Evolutionary conservation across 2,888 invertebrate genomes (phyloP).

Genomic region (Empis stercorea): DNA sequence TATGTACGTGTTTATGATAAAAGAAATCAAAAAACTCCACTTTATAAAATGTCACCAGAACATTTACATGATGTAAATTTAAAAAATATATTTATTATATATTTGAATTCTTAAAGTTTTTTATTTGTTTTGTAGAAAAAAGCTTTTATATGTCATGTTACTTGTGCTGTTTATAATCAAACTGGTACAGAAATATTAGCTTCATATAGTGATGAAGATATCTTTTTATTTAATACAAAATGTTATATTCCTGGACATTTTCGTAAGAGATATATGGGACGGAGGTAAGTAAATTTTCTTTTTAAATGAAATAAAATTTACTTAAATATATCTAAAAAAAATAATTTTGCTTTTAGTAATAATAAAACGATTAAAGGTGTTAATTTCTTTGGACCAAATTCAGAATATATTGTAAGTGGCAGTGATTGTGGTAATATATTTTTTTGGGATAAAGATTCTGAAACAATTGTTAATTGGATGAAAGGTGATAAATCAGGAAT

Average conservation of each 20-base stretch:
- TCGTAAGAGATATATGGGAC: constrained; percentile 48
- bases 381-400: constrained; percentile 82
- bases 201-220: constrained; percentile 88
- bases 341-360: constrained; percentile 36
- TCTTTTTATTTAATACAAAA: constrained; percentile 71
- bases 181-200: constrained; percentile 83
- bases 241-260: constrained; percentile 37
- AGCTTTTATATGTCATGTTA: constrained; percentile 48
- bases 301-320: background rate
- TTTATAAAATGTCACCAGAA: constrained; percentile 51
- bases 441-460: constrained; percentile 82
- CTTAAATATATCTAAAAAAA: background rate
- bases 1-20: constrained; percentile 65
- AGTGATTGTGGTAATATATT: constrained; percentile 82
- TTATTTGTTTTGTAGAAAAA: constrained; percentile 17
- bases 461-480: constrained; percentile 81
- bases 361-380: constrained; percentile 78
- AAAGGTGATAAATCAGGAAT: constrained; percentile 70
- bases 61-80: constrained; percentile 19
- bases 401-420: constrained; percentile 84
- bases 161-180: constrained; percentile 83
- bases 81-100: background rate
- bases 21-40: constrained; percentile 40
- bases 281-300: constrained; percentile 32
- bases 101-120: background rate